Conservation (phyloP, 2,113 vertebrate species). For the Neolamprologus falcicula region DNA sequence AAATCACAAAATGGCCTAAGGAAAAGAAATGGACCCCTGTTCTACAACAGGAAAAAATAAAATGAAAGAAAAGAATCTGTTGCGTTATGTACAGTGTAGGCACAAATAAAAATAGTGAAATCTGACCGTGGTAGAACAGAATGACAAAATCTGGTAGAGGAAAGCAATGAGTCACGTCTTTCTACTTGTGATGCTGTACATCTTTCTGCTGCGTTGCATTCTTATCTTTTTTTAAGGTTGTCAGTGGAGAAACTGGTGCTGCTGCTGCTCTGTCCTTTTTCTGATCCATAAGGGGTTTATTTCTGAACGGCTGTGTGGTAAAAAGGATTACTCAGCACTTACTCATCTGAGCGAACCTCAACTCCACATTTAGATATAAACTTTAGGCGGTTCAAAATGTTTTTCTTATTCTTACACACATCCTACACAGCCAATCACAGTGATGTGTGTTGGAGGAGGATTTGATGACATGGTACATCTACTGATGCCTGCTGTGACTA, state of each 20-base stretch:
- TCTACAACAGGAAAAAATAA: not conserved
- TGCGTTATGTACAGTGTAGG: not conserved
- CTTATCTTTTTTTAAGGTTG: not conserved
- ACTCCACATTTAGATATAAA: not conserved
- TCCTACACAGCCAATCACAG: not conserved
- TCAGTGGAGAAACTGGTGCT: not conserved
- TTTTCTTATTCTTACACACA: not conserved
- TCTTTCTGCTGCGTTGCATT: not conserved
- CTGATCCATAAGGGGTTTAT: not conserved
- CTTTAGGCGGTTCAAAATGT: not conserved
- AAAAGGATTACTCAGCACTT: not conserved
- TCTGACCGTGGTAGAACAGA: not conserved
- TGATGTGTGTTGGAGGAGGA: not conserved
- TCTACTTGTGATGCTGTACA: not conserved
- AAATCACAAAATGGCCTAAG: not conserved
- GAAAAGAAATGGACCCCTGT: not conserved
- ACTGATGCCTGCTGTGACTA: not conserved
- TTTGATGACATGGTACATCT: not conserved
- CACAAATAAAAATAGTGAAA: not conserved
- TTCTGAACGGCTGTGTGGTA: not conserved
- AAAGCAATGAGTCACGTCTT: not conserved
- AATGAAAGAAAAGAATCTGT: not conserved
- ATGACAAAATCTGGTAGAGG: not conserved
- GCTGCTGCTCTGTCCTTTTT: not conserved
- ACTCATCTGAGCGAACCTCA: not conserved